Conservation (phyloP, 2,113 vertebrate species). For the Aviceda subcristata region DNA sequence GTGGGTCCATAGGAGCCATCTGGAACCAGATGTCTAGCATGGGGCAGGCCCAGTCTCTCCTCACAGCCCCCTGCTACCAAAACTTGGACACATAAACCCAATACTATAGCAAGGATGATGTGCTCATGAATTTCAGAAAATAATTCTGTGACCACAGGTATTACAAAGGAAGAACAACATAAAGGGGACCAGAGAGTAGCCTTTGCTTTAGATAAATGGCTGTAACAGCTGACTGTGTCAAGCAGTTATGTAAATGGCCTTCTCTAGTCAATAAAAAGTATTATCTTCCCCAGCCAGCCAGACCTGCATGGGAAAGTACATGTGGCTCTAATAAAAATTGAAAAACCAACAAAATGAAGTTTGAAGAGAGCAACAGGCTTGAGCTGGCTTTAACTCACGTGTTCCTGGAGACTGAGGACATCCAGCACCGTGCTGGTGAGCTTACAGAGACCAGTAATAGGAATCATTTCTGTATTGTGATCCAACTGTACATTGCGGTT, state of each 20-base stretch:
- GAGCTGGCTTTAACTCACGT: background rate
- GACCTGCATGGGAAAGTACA: background rate
- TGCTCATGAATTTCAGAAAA: background rate
- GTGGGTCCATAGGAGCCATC: background rate
- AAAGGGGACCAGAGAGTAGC: background rate
- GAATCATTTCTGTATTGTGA: background rate
- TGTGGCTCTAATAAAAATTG: background rate
- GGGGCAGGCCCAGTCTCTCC: background rate
- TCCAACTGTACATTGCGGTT: background rate
- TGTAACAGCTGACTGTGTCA: background rate
- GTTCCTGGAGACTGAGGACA: background rate
- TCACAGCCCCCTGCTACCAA: background rate
- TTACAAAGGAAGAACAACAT: background rate
- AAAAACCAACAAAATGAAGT: background rate
- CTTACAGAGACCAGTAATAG: background rate
- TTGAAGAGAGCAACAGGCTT: background rate
- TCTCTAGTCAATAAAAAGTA: background rate
- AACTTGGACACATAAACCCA: background rate
- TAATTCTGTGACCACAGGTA: background rate
- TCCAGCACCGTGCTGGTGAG: accelerated
- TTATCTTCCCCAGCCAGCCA: background rate
- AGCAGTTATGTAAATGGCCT: background rate
- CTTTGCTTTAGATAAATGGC: background rate
- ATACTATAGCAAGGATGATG: background rate
- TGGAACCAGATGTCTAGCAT: background rate